Evolutionary conservation across 2,888 invertebrate genomes (phyloP), one percentile per base, ranked within the genome.

Genomic region (Agonum fuliginosum): DNA sequence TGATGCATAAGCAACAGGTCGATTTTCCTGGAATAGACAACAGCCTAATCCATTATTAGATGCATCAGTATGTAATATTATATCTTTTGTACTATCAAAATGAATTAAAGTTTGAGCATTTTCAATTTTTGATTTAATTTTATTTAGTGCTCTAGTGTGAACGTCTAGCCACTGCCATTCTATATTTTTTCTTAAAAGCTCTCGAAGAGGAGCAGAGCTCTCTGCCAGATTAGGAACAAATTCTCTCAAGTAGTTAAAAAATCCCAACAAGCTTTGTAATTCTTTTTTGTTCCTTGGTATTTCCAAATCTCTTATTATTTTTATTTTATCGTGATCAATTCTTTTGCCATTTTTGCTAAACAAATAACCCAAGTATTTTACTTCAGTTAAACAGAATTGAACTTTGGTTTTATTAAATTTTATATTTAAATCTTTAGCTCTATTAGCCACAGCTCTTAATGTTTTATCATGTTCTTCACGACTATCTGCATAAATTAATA

Each of bases 21-120:
- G n/a, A n/a, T n/a, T n/a, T 81, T 14, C 74, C 48, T 51, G 51
- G 8, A 51, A 22, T 51, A 51, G 14, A 10, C 20, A 19, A 12
- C 51, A 51, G 2, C 51, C 51, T 12, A 54, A 19, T 0, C 58
- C 58, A 6, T 54, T 20, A 4, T 54, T 54, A n/a, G 58, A 54
- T 6, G 58, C 58, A 20, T 54, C 58, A 3, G n/a, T 24, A 0
- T 54, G 58, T 19, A 22, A 19, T n/a, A 22, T n/a, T 0, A 51
- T 51, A 3, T 19, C 20, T 22, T 51, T 51, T 14, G 3, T 14
- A 5, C 14, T 10, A 51, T 51, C 51, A 12, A 51, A 51, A 14
- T 14, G 8, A 22, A 17, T 10, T 22, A 51, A 22, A 5, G 14
- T 10, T 22, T 10, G 51, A 5, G 51, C 12, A 5, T 10, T 10